Evolutionary conservation across 2,888 invertebrate species (phyloP).

Genomic region (Cotesia congregata): DNA sequence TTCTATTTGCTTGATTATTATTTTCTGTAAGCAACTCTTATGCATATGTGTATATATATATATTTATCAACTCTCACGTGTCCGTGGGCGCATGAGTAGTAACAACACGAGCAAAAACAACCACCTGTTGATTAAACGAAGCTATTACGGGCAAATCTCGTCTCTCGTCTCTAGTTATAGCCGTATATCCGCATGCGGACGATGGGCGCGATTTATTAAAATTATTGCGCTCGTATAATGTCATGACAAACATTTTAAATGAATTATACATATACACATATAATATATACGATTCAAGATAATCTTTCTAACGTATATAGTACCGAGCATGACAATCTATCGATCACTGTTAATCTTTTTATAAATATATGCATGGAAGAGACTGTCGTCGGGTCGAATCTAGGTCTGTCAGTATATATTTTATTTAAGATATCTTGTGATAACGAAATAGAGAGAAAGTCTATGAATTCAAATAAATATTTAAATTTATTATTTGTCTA

Average conservation of each 20-base stretch:
- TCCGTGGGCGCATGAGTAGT: conserved; percentile 20
- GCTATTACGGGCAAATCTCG: conserved; percentile 23
- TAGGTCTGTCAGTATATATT: conserved; percentile 4
- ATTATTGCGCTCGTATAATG: conserved; percentile 36
- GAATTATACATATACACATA: neutral
- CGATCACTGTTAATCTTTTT: conserved; percentile 11
- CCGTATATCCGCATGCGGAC: neutral
- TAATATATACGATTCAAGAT: conserved; percentile 10
- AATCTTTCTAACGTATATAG: conserved; percentile 9
- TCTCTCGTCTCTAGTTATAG: neutral
- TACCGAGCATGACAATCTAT: conserved; percentile 26
- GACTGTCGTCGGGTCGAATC: conserved; percentile 11
- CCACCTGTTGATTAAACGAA: conserved; percentile 39
- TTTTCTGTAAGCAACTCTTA: neutral
- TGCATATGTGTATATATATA: neutral
- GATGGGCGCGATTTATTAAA: conserved; percentile 33
- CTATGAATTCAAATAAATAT: conserved; percentile 53
- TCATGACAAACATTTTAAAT: conserved; percentile 22
- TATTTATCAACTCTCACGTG: conserved; percentile 2
- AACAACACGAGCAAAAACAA: neutral
- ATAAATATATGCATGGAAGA: neutral
- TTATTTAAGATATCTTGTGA: conserved; percentile 44
- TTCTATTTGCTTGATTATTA: conserved; percentile 11
- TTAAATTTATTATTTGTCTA: conserved; percentile 47
- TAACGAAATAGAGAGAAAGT: conserved; percentile 58